Percentiles rank a stretch among this genome's conserved stretches.
Evolutionary conservation across 2,797 vertebrate species (phyloP).

Genomic region (Crenuchus spilurus): DNA sequence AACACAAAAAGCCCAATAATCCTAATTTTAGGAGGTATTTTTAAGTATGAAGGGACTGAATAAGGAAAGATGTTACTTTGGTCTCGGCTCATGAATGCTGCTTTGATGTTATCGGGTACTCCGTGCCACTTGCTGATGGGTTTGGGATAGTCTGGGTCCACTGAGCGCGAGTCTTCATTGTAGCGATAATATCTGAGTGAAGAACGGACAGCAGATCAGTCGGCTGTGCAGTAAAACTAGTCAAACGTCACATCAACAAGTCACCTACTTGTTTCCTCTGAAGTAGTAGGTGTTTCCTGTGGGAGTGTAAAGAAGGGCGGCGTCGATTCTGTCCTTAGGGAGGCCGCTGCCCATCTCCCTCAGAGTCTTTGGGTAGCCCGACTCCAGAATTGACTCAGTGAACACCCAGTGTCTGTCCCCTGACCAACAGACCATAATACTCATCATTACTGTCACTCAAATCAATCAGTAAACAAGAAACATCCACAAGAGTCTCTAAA

Average conservation of each 20-base stretch:
- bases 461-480: no score
- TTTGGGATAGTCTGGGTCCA: constrained; percentile 87
- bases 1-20: no score
- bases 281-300: constrained; percentile 91
- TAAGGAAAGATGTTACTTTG: constrained; percentile 76
- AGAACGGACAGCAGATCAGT: constrained; percentile 7
- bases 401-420: constrained; percentile 91
- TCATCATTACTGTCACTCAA: not conserved
- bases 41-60: not conserved
- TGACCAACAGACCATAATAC: constrained; percentile 52
- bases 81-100: constrained; percentile 89
- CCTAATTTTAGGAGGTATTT: no score
- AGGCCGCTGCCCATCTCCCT: constrained; percentile 85
- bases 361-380: constrained; percentile 83
- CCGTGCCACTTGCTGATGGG: constrained; percentile 86
- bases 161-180: constrained; percentile 79
- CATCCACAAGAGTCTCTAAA: no score
- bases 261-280: constrained; percentile 81
- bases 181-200: constrained; percentile 87
- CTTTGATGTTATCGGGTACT: constrained; percentile 86
- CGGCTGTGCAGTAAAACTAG: not conserved
- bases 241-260: not conserved
- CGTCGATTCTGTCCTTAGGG: constrained; percentile 87
- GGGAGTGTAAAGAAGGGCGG: constrained; percentile 87
- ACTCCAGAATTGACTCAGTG: constrained; percentile 81